Base-by-base conservation (phyloP, 2,888 invertebrate genomes). In the Hoplodrina ambigua region DNA sequence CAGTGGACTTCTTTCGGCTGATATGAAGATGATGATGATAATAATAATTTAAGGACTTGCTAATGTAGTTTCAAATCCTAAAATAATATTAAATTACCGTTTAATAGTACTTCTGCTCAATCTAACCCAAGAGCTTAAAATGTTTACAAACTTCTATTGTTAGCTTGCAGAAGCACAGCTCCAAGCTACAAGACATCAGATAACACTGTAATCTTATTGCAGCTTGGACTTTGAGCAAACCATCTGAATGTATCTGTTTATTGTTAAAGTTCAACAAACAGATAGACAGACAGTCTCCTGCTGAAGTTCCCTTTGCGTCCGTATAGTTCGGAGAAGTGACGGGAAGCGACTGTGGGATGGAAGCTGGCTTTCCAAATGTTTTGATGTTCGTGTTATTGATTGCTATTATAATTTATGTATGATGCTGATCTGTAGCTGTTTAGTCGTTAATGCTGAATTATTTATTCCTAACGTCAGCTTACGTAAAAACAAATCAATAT, bases 311-410 rank as follows among this genome's bases (percentile, higher is more conserved):
- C 67, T 81, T 76, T 76, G 75, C 73, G 17, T 58, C 49, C 55
- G 52, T 59, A 75, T 76, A 52, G 62, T 82, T 78, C 81, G 8
- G 30, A 65, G 83, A 81, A 82, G 17, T 46, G 59, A 75, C 44
- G 58, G 75, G 70, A 80, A 80, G 19, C 56, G 56, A 60, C 57
- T 49, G 59, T 55, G 19, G 30, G 15, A 53, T 62, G 20, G 19
- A 66, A 57, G 46, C 46, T 20, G 44, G 49, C 53, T 58, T 68
- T 83, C 77, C 25, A 68, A 83, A 83, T 83, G 61, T 83, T 83
- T 83, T 81, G 82, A 83, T 77, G 72, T 73, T 60, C 55, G 20
- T 19, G 63, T 72, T 75, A 83, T 81, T 83, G 74, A 81, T 83
- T 33, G 54, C 46, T 54, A 19, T 63, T 69, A 58, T 79, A 80